phyloP scores from a whole-genome alignment of 2,797 vertebrate species.

The Furcifer pardalis region DNA sequence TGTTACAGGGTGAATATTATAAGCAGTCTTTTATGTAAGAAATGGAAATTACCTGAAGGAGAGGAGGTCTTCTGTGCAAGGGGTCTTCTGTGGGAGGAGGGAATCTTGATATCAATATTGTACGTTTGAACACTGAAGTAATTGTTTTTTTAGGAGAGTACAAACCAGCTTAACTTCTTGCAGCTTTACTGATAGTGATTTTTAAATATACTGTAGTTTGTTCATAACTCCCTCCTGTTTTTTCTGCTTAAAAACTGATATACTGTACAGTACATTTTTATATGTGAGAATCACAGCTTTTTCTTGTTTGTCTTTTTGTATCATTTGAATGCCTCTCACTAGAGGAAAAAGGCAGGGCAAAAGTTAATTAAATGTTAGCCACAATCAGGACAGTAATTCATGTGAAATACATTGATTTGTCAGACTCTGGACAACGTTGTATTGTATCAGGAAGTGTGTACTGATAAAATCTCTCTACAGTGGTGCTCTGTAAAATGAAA shows the following conservation, averaged over 20 bases:
- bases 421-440: not conserved
- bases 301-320: not conserved
- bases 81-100: no score
- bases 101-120: slow-evolving; percentile 29
- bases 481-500: no score
- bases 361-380: no score
- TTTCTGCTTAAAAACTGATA: not conserved
- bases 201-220: not conserved
- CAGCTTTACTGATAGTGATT: not conserved
- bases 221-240: not conserved
- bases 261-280: not conserved
- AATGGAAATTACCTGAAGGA: not conserved
- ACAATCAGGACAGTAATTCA: not conserved
- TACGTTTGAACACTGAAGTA: slow-evolving; percentile 27
- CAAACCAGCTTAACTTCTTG: not conserved
- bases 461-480: not conserved
- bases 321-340: not conserved
- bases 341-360: no score
- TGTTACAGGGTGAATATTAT: slow-evolving; percentile 8
- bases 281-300: not conserved
- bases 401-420: not conserved
- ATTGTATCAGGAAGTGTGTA: not conserved
- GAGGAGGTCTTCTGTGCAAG: not conserved
- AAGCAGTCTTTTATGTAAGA: slow-evolving; percentile 18
- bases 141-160: not conserved